Evolutionary conservation across 1,140 invertebrate species (phyloP), one percentile per base, ranked within the genome.

Genomic region (Drosophila punjabiensis): DNA sequence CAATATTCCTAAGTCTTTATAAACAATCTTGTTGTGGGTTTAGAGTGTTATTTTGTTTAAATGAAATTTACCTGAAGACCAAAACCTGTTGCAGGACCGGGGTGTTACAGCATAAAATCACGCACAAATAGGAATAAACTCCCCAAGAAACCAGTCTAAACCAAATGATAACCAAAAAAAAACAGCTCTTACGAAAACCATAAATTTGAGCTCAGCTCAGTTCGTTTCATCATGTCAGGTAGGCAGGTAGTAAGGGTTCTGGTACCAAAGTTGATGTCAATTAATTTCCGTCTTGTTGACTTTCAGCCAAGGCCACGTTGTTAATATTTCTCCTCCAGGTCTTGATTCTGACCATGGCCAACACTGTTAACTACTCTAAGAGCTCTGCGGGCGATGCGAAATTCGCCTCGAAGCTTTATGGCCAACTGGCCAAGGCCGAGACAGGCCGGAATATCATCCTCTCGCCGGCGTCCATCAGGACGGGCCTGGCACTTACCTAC

Each of bases 381-480:
- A 24, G 33, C 24, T 16, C 50, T 53, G 32, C n/a, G 6, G 68
- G 76, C 4, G 76, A 79, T 47, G 41, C 53, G 5, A 64, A 56
- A 37, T 87, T 87, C 53, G 71, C 82, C 37, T 58, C 61, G 18
- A 66, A 63, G 48, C 70, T 86, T 9, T 86, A 70, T 53, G n/a
- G 43, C 32, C 45, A 41, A 13, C 41, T 88, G 58, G 71, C 60
- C 30, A 62, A 48, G 14, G 41, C 53, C 5, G 24, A 68, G 2
- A 2, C 47, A 4, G 45, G 18, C 14, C 71, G 89, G 24, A 96
- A 95, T 89, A 66, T 95, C 7, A 86, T 95, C 32, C 92, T 93
- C 65, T 96, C 95, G 4, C 94, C 95, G 2, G 88, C 94, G 18
- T 95, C 95, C 58, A 91, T 95, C 32, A 78, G 94, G 28, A 93